A percentile compares a stretch with the other conserved stretches of the same genome.
Conservation (phyloP, 2,888 invertebrate genomes). For the Aspidapion aeneum region DNA sequence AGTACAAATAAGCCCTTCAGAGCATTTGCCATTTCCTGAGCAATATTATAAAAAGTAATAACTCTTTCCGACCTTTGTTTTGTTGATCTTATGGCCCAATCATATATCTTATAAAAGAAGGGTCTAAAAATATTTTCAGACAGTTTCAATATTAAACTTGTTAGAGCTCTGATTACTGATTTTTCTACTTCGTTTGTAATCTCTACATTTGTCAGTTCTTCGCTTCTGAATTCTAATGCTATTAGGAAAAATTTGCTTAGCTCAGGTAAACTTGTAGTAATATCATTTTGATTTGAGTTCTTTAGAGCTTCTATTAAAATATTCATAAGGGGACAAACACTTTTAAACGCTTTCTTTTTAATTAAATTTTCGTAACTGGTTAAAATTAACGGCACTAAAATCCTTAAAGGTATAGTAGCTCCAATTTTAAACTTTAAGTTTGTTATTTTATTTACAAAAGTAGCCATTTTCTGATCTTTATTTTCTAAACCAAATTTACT, state of each 20-base stretch:
- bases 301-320: conserved; percentile 71
- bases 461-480: conserved; percentile 41
- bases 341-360: conserved; percentile 56
- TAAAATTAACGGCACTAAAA: conserved; percentile 72
- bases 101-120: conserved; percentile 80
- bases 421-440: conserved; percentile 67
- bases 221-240: conserved; percentile 64
- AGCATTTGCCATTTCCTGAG: conserved; percentile 72
- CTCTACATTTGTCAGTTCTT: conserved; percentile 46
- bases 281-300: conserved; percentile 61
- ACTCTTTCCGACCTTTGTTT: conserved; percentile 58
- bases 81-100: conserved; percentile 75
- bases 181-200: conserved; percentile 65
- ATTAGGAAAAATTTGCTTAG: conserved; percentile 72
- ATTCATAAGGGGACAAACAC: conserved; percentile 69
- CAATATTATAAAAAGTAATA: conserved; percentile 82
- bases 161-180: conserved; percentile 72
- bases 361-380: conserved; percentile 61
- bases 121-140: conserved; percentile 89
- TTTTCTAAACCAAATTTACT: conserved; percentile 28
- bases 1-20: conserved; percentile 84
- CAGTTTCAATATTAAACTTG: conserved; percentile 77
- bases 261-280: conserved; percentile 59
- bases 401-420: conserved; percentile 64
- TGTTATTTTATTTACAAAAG: conserved; percentile 56